phyloP scores from a whole-genome alignment of 2,797 vertebrate species.

The Chromobotia macracanthus region DNA sequence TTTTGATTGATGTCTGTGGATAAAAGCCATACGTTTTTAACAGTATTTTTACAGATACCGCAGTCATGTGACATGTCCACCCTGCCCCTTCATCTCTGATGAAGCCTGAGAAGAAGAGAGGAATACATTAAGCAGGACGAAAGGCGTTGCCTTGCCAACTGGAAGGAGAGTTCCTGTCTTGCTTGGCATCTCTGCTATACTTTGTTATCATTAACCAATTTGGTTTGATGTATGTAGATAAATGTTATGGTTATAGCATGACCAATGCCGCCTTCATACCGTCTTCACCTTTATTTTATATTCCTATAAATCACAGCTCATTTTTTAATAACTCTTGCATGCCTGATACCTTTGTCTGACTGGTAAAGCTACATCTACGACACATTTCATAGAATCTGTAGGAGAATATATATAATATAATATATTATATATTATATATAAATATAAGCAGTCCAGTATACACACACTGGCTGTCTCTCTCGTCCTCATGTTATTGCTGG shows the following conservation, averaged over 20 bases:
- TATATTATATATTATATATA: no score
- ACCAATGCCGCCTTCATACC: not conserved
- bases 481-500: constrained; percentile 57
- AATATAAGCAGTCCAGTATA: constrained; percentile 39
- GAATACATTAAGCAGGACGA: constrained; percentile 58
- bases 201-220: constrained; percentile 45
- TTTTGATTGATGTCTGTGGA: constrained; percentile 3
- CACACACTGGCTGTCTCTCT: constrained; percentile 61
- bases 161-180: constrained; percentile 47
- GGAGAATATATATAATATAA: not conserved
- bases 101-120: constrained; percentile 50
- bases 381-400: constrained; percentile 4
- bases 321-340: not conserved
- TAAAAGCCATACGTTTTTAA: constrained; percentile 13
- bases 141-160: constrained; percentile 62
- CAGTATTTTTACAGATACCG: constrained; percentile 33
- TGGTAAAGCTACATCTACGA: not conserved
- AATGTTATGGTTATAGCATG: constrained; percentile 30
- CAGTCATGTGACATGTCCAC: constrained; percentile 48
- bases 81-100: constrained; percentile 58
- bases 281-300: constrained; percentile 46
- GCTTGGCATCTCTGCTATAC: constrained; percentile 37
- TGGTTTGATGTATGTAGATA: constrained; percentile 4
- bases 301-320: not conserved
- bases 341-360: not conserved